Base-by-base conservation (phyloP, 92 coral and sea anemone genomes). In the Epizoanthus illoricatus region DNA sequence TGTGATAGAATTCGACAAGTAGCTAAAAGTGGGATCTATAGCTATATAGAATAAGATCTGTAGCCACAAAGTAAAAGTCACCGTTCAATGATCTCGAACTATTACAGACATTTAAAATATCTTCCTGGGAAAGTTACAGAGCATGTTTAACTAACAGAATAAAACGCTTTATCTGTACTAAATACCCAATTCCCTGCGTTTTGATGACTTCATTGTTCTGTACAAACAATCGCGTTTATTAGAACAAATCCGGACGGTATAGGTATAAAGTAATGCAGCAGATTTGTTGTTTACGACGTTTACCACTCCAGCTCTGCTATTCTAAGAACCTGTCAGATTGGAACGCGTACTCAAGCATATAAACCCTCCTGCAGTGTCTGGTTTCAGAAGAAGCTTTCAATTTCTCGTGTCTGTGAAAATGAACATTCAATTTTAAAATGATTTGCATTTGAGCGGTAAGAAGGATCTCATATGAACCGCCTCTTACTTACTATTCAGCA, bases 1-100 rank as follows among this genome's bases (percentile, higher is more conserved):
- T 75, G 28, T 20, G 49, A 75, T 23, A 67, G 67, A 75, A 75
- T 59, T 43, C 45, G 42, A 45, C 65, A 52, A 74, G 36, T 28
- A 28, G 36, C 36, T 28, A 28, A 52, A 52, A 52, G 12, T 2
- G 15, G 16, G 12, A 52, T 52, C 49, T 2, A 28, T 0, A 28
- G 36, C 36, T 28, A 28, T 28, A 45, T 45, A 45, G n/a, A n/a
- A n/a, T n/a, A n/a, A n/a, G 49, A 45, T 45, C 9, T 5, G 4
- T 45, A 65, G 80, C 54, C 80, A 75, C 56, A 68, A 55, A 39
- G 18, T 55, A 19, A 6, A 75, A 65, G 40, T 67, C 60, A 15
- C 81, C 67, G 73, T 75, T 15, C 56, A 75, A 45, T 59, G 52
- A 40, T 39, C 39, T 59, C 19, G 23, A 60, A 40, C 5, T 75